These are phyloP conservation scores for Cyprinodon diabolis DNA, from an alignment of 2,797 vertebrate species.

Conservation along the genomic window DNA sequence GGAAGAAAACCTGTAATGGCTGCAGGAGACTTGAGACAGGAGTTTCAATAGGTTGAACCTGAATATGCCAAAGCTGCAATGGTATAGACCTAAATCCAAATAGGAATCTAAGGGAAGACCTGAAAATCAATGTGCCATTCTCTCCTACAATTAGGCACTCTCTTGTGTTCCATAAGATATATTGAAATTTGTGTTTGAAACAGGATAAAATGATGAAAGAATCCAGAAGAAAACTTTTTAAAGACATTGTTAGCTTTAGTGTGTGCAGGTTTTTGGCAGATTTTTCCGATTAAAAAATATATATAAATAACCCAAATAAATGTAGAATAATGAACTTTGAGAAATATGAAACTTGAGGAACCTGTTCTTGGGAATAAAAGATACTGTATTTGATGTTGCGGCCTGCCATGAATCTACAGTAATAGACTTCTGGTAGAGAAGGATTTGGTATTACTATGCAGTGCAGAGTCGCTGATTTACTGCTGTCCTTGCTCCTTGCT, in stretches of 20 bases:
- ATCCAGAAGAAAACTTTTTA: not conserved
- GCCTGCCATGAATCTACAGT: slow-evolving; percentile 4
- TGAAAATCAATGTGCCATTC: not conserved
- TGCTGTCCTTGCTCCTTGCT: slow-evolving; percentile 33
- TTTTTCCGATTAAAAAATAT: not conserved
- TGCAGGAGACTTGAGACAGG: not conserved
- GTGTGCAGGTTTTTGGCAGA: not conserved
- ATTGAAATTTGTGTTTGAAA: not conserved
- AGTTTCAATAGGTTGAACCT: not conserved
- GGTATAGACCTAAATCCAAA: not conserved
- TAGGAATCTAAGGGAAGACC: not conserved
- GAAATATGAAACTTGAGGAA: not conserved
- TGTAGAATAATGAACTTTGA: not conserved
- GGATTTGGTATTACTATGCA: slow-evolving; percentile 49
- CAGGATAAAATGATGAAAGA: not conserved
- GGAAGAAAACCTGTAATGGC: not conserved
- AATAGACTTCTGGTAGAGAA: slow-evolving; percentile 18
- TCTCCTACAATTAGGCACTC: not conserved
- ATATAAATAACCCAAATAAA: not conserved
- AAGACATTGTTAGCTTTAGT: too few species aligned
- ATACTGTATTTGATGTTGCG: not conserved
- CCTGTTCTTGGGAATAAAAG: slow-evolving; percentile 9
- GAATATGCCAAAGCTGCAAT: not conserved
- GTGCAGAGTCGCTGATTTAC: slow-evolving; percentile 60
- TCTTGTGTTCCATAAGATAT: not conserved